These are phyloP conservation scores for Drosophila kanapiae DNA, from an alignment of 1,140 invertebrate species.

Conservation along the genomic window DNA sequence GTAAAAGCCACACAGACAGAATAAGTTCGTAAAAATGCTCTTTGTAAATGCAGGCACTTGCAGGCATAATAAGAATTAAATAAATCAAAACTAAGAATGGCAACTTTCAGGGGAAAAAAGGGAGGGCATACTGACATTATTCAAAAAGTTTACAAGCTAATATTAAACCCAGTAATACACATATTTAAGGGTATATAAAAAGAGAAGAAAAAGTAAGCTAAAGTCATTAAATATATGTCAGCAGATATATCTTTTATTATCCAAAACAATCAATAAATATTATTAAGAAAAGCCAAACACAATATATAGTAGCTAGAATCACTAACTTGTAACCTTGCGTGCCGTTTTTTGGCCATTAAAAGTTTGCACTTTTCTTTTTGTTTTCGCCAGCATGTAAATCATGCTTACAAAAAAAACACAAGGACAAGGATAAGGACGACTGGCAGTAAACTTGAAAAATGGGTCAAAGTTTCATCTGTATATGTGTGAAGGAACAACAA, in stretches of 20 bases:
- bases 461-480: slow-evolving; percentile 29
- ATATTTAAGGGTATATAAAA: not conserved
- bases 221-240: not conserved
- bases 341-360: slow-evolving; percentile 33
- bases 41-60: slow-evolving; percentile 1
- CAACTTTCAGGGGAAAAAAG: slow-evolving; percentile 1
- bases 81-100: slow-evolving; percentile 18
- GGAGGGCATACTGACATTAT: slow-evolving; percentile 13
- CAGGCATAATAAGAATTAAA: slow-evolving; percentile 23
- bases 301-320: not conserved
- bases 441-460: slow-evolving; percentile 42
- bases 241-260: no score
- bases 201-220: not conserved
- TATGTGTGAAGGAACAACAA: not conserved
- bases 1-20: slow-evolving; percentile 10
- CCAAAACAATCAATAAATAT: slow-evolving; percentile 13
- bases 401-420: slow-evolving; percentile 13
- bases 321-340: slow-evolving; percentile 24
- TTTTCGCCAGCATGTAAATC: slow-evolving; percentile 31
- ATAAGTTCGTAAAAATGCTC: not conserved
- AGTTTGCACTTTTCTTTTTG: slow-evolving; percentile 17
- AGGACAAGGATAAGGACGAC: slow-evolving; percentile 17
- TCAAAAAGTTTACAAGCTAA: slow-evolving; percentile 10
- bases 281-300: not conserved
- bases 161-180: not conserved